phyloP scores from a whole-genome alignment of 2,113 vertebrate genomes.

The Lophura nycthemera region DNA sequence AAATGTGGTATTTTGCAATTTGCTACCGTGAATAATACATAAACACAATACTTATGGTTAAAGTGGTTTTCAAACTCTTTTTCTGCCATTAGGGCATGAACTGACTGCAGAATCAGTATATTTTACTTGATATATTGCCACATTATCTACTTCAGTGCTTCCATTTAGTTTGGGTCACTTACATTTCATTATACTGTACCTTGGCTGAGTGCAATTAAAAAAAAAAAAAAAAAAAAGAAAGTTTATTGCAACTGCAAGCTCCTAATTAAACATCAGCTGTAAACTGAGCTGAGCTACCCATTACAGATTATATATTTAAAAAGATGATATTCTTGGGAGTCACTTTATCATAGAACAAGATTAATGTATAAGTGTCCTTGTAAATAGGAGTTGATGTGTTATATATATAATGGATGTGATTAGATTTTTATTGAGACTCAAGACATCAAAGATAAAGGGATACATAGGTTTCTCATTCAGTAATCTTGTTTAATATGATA shows the following conservation, averaged over 20 bases:
- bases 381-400: slow-evolving; percentile 54
- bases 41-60: slow-evolving; percentile 78
- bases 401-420: slow-evolving; percentile 46
- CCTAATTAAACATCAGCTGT: slow-evolving; percentile 72
- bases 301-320: slow-evolving; percentile 63
- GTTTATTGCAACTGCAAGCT: slow-evolving; percentile 69
- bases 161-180: slow-evolving; percentile 63
- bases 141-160: slow-evolving; percentile 33
- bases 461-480: slow-evolving; percentile 22
- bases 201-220: slow-evolving; percentile 56
- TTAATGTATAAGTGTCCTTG: slow-evolving; percentile 59
- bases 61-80: slow-evolving; percentile 74
- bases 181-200: slow-evolving; percentile 59
- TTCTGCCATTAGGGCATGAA: slow-evolving; percentile 65
- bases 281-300: slow-evolving; percentile 68
- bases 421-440: slow-evolving; percentile 48
- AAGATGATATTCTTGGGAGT: slow-evolving; percentile 64
- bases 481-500: slow-evolving; percentile 18
- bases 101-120: slow-evolving; percentile 65
- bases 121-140: slow-evolving; percentile 56
- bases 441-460: slow-evolving; percentile 41
- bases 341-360: slow-evolving; percentile 46
- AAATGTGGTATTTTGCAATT: slow-evolving; percentile 82
- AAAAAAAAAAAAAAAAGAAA: slow-evolving; percentile 57
- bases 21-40: slow-evolving; percentile 80